phyloP scores from a whole-genome alignment of 2,113 vertebrate species.

The Lepus europaeus region DNA sequence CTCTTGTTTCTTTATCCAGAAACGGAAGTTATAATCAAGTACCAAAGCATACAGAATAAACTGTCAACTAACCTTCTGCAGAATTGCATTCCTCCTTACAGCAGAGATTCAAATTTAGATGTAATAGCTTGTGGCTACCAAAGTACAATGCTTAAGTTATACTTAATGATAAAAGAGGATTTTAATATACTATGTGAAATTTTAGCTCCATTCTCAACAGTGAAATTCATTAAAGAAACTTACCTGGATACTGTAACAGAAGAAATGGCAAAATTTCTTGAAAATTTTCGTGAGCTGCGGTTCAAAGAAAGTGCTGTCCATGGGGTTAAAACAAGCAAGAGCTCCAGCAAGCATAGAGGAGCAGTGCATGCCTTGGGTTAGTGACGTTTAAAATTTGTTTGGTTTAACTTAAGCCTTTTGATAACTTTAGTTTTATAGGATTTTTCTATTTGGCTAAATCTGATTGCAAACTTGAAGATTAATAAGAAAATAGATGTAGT shows the following conservation, averaged over 20 bases:
- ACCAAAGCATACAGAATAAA: conserved; percentile 92
- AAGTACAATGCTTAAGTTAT: conserved; percentile 88
- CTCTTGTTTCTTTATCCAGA: conserved; percentile 95
- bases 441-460: conserved; percentile 42
- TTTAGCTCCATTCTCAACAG: conserved; percentile 87
- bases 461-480: conserved; percentile 57
- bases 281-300: conserved; percentile 91
- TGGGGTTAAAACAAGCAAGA: conserved; percentile 89
- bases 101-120: conserved; percentile 91
- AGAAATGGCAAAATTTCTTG: conserved; percentile 91
- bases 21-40: conserved; percentile 92
- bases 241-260: conserved; percentile 92
- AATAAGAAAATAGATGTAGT: conserved; percentile 51
- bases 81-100: conserved; percentile 86
- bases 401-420: conserved; percentile 64
- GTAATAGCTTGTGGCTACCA: conserved; percentile 87
- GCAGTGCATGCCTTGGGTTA: conserved; percentile 88
- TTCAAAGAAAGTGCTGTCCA: conserved; percentile 91
- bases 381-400: conserved; percentile 81
- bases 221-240: conserved; percentile 93
- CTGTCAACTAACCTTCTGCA: conserved; percentile 88
- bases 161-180: conserved; percentile 92
- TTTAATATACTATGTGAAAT: conserved; percentile 89
- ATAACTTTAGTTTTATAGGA: conserved; percentile 36
- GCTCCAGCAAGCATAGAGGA: conserved; percentile 90